phyloP scores from a whole-genome alignment of 2,797 vertebrate genomes.

The Semaprochilodus insignis region DNA sequence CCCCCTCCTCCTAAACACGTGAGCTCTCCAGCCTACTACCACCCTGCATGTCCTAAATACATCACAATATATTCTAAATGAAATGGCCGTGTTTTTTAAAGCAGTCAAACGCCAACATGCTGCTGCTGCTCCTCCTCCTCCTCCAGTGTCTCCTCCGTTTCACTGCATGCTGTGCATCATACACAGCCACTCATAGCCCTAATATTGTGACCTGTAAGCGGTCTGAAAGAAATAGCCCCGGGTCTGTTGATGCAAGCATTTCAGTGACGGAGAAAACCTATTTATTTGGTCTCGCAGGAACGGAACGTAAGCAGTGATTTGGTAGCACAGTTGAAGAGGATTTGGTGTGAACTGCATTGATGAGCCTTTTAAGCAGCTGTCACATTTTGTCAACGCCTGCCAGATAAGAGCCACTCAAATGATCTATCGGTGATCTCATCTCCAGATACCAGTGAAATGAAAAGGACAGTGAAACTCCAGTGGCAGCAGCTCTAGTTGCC shows the following conservation, averaged over 20 bases:
- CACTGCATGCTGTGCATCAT: not conserved
- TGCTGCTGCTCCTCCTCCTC: not conserved
- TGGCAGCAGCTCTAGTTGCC: not conserved
- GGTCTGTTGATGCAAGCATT: too few relatives aligned
- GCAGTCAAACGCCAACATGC: conserved; percentile 48
- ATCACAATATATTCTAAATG: conserved; percentile 71
- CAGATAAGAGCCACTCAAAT: not conserved
- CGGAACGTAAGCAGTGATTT: not conserved
- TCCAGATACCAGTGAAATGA: not conserved
- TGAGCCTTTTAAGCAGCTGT: conserved; percentile 64
- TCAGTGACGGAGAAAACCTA: too few relatives aligned
- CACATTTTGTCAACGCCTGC: not conserved
- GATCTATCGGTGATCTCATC: not conserved
- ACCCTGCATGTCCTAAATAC: conserved; percentile 70
- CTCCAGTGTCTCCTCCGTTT: not conserved
- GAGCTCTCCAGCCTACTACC: conserved; percentile 29
- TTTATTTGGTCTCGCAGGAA: too few relatives aligned
- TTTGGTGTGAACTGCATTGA: conserved; percentile 68
- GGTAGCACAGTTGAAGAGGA: conserved; percentile 64
- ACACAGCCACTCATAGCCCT: not conserved
- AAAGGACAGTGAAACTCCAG: too few relatives aligned
- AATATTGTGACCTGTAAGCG: too few relatives aligned
- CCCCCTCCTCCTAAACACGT: conserved; percentile 37
- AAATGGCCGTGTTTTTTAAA: conserved; percentile 50
- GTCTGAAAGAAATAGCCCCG: too few relatives aligned